Evolutionary conservation across 2,888 invertebrate genomes (phyloP).

Genomic region (Mylabris sibirica): DNA sequence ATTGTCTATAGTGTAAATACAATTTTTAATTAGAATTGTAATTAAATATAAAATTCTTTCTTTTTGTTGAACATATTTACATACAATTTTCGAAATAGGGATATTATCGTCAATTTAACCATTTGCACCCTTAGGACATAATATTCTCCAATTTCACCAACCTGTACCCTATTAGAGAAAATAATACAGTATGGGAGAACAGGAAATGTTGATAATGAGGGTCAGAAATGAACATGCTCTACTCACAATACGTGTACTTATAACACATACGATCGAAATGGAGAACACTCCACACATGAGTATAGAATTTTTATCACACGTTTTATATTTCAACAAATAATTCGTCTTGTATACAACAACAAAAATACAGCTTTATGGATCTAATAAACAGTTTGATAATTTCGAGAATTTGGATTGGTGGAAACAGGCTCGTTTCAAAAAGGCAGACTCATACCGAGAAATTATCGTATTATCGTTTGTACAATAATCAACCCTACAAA

Average conservation of each 20-base stretch:
- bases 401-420: not conserved
- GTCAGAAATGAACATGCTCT: slow-evolving; percentile 2
- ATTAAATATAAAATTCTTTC: not conserved
- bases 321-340: not conserved
- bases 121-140: slow-evolving; percentile 2
- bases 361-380: not conserved
- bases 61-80: not conserved
- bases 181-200: slow-evolving; percentile 2
- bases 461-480: not conserved
- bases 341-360: not conserved
- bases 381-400: not conserved
- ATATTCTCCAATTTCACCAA: slow-evolving; percentile 14
- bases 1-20: not conserved
- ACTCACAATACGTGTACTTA: not conserved
- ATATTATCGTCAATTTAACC: slow-evolving; percentile 13
- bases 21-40: slow-evolving; percentile 7
- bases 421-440: not conserved
- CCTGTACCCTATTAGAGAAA: slow-evolving; percentile 14
- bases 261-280: not conserved
- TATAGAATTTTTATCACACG: not conserved
- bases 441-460: not conserved
- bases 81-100: not conserved
- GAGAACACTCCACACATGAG: not conserved
- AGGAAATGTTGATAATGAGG: slow-evolving; percentile 14
- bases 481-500: slow-evolving; percentile 24